Conservation (phyloP, 2,113 vertebrate species). For the Corythornis cristatus region DNA sequence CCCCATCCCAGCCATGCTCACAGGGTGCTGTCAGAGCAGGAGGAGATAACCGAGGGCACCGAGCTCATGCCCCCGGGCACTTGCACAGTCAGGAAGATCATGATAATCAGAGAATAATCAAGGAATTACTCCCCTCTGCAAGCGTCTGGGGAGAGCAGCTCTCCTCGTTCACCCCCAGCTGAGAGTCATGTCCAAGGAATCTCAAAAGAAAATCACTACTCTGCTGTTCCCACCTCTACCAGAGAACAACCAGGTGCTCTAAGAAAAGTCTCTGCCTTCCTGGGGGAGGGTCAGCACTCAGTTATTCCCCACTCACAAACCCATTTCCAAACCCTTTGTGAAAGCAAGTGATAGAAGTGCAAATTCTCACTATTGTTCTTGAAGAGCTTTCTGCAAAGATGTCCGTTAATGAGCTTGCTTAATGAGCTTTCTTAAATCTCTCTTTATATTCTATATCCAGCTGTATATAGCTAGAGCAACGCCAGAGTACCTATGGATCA, state of each 20-base stretch:
- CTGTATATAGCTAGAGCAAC: slow-evolving; percentile 15
- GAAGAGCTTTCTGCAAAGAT: slow-evolving; percentile 43
- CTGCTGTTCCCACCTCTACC: not conserved
- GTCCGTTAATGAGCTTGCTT: slow-evolving; percentile 55
- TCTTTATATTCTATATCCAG: slow-evolving; percentile 49
- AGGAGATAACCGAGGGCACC: not conserved
- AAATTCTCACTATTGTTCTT: slow-evolving; percentile 39
- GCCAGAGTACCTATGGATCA: slow-evolving; percentile 10
- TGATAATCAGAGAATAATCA: not conserved
- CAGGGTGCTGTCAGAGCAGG: not conserved
- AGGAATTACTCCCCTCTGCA: not conserved
- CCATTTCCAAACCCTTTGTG: not conserved
- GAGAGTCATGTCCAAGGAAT: not conserved
- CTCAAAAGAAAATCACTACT: not conserved
- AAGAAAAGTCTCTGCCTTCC: not conserved
- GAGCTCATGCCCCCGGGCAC: not conserved
- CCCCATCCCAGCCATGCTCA: not conserved
- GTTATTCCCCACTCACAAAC: not conserved
- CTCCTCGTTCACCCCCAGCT: not conserved
- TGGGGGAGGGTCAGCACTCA: not conserved
- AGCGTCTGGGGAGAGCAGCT: not conserved
- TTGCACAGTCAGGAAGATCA: not conserved
- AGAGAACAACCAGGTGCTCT: not conserved
- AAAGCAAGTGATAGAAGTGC: slow-evolving; percentile 4
- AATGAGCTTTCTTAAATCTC: slow-evolving; percentile 58